Evolutionary conservation across 2,888 invertebrate genomes (phyloP), one percentile per base, ranked within the genome.

Genomic region (Lochmaea crataegi): DNA sequence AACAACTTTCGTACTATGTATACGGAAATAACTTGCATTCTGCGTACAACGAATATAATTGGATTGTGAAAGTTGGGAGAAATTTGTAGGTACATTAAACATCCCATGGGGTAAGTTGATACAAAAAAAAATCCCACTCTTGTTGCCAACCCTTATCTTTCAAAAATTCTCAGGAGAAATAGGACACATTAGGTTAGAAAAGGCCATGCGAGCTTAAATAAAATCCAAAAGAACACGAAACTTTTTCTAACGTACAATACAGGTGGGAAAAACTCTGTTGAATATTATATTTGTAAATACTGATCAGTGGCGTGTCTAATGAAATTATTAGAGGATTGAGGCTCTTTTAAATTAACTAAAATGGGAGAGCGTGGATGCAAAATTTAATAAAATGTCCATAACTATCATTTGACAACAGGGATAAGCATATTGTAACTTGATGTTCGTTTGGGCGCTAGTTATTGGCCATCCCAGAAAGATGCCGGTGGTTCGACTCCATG

Each of bases 1-100:
- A n/a, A n/a, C n/a, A n/a, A n/a, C n/a, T n/a, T n/a, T n/a, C n/a
- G n/a, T n/a, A n/a, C n/a, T n/a, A n/a, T n/a, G n/a, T n/a, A n/a
- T 42, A 11, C 12, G 12, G 12, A 42, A 42, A 11, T 12, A 11
- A n/a, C n/a, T n/a, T n/a, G n/a, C n/a, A n/a, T n/a, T n/a, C 42
- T 2, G 3, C 10, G 42, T 42, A 12, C 12, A 42, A 11, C 45
- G 2, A 12, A 45, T 45, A 12, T 56, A 56, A 56, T 56, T 16
- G 56, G 56, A 56, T 56, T 56, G 18, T 56, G 22, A 56, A 56
- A 56, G 56, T 56, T 56, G 11, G n/a, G 22, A 22, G 18, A 56
- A 56, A 56, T 56, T 56, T 56, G 22, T 56, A 56, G 22, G 4
- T 56, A 16, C 56, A 56, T 56, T 22, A 56, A 22, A 56, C n/a